Conservation (phyloP, 2,113 vertebrate genomes). For the Anolis sagrei region DNA sequence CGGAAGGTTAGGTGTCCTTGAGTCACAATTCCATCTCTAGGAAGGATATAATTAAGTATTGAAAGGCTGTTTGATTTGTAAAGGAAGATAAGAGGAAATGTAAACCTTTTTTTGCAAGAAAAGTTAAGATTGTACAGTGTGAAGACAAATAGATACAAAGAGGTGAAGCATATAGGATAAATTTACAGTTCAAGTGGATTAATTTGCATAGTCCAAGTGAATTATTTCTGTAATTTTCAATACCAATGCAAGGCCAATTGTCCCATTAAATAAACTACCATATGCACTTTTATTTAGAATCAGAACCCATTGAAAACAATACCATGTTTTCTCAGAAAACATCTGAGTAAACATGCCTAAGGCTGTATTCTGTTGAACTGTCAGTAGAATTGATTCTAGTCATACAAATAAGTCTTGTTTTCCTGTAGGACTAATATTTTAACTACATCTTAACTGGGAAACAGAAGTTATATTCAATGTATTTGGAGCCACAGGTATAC, state of each 20-base stretch:
- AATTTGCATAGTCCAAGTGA: background rate
- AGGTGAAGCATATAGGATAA: background rate
- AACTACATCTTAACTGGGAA: slow-evolving; percentile 30
- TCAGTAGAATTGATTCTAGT: slow-evolving; percentile 28
- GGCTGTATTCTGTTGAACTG: background rate
- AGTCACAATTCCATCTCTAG: background rate
- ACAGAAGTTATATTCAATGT: background rate
- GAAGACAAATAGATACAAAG: background rate
- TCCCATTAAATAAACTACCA: background rate
- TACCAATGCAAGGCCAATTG: slow-evolving; percentile 4
- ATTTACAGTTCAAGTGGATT: slow-evolving; percentile 10
- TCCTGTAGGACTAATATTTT: slow-evolving; percentile 3
- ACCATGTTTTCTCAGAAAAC: no score
- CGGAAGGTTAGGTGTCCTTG: slow-evolving; percentile 8
- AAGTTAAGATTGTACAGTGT: background rate
- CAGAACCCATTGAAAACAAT: background rate
- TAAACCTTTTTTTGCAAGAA: slow-evolving; percentile 5
- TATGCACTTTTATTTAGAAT: background rate
- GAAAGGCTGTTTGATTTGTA: slow-evolving; percentile 26
- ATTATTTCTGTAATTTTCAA: slow-evolving; percentile 11
- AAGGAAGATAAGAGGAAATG: slow-evolving; percentile 19
- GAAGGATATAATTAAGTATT: slow-evolving; percentile 21
- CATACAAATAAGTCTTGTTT: slow-evolving; percentile 30
- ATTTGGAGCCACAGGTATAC: slow-evolving; percentile 6
- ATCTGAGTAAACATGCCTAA: slow-evolving; percentile 4